phyloP scores from a whole-genome alignment of 1,140 invertebrate genomes.

The Harpegnathos saltator region DNA sequence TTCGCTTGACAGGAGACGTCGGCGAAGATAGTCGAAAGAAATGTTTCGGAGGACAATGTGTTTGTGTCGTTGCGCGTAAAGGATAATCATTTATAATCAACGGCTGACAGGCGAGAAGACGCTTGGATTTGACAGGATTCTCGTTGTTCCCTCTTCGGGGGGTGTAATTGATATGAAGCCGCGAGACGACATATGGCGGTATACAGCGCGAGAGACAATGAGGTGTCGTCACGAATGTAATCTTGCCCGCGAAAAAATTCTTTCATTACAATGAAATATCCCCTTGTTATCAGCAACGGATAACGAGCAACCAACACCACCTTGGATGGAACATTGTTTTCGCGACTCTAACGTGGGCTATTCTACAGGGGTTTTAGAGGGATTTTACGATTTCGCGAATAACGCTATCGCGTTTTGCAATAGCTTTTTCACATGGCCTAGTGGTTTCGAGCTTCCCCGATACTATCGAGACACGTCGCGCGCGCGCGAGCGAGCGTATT shows the following conservation, averaged over 20 bases:
- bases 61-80: not conserved
- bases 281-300: not conserved
- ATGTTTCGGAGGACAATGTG: not conserved
- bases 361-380: too few relatives aligned
- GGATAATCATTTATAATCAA: constrained; percentile 4
- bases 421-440: not conserved
- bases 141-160: not conserved
- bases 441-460: not conserved
- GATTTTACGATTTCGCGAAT: not conserved
- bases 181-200: not conserved
- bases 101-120: not conserved
- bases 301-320: too few relatives aligned
- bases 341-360: too few relatives aligned
- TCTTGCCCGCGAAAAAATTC: not conserved
- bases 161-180: not conserved
- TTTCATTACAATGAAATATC: not conserved
- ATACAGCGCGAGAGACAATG: not conserved
- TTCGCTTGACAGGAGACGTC: not conserved
- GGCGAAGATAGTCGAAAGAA: not conserved
- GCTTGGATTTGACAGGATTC: not conserved
- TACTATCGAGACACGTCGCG: constrained; percentile 1
- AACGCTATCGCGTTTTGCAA: constrained; percentile 5
- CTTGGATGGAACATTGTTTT: too few relatives aligned
- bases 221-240: not conserved
- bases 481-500: constrained; percentile 12